Evolutionary conservation across 1,140 invertebrate genomes (phyloP), one percentile per base, ranked within the genome.

Genomic region (Orius laevigatus): DNA sequence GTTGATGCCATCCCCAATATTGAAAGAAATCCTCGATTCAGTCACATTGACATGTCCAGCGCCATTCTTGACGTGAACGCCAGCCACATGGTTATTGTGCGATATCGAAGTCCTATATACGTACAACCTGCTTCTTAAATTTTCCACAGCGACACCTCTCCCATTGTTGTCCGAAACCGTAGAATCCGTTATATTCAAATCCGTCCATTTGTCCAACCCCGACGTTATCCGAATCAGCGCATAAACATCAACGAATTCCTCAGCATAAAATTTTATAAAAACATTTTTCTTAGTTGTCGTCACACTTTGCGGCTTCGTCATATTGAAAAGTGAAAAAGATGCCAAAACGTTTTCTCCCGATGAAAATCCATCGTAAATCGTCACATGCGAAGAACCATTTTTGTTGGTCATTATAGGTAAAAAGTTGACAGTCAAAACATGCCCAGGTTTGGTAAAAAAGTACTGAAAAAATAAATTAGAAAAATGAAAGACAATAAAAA

Each of bases 41-140:
- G 91, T 94, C 2, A 99, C 73, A 58, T 97, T 91, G 0, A 98
- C 75, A 59, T 93, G 84, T n/a, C 87, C 86, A 1, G 79, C 84
- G 1, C 92, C 92, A 52, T 71, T 78, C 0, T 78, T 67, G 3
- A 96, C 74, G 58, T 93, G 84, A 5, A 95, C 68, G 2, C 91
- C 92, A 5, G 86, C 86, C 6, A 87, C 74, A 58, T 92, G 83
- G 52, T 80, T 79, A 59, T 93, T 94, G 50, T 83, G 79, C 1
- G 82, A 81, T n/a, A 96, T 72, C 0, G 78, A 79, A 1, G 80
- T 82, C 12, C 79, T 73, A 55, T 87, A 81, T 43, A 89, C 71
- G 62, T 86, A 78, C 6, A 91, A 58, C 54, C 80, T 78, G 1
- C 82, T 87, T 58, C 85, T 70, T 40, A 91, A 66, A 60, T 86